A percentile compares a stretch with the other conserved stretches of the same genome.
Conservation (phyloP, 23 tunicate species). For the Trididemnum nubilum region DNA sequence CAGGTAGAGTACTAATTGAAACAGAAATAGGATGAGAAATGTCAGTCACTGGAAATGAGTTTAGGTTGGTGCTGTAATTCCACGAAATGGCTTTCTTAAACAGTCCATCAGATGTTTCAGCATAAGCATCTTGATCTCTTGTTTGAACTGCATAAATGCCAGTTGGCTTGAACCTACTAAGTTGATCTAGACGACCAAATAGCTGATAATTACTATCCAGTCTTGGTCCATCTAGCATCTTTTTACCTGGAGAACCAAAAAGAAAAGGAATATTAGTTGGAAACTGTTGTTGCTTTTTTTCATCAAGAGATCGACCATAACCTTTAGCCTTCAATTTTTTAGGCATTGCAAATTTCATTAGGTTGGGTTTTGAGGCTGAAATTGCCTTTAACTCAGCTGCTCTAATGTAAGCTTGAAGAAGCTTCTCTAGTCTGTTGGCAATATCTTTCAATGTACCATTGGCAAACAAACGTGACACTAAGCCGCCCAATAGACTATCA, state of each 20-base stretch:
- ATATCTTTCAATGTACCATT: slow-evolving; percentile 75
- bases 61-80: slow-evolving; percentile 73
- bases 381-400: slow-evolving; percentile 10
- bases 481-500: slow-evolving; percentile 29
- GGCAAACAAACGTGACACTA: slow-evolving; percentile 40
- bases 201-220: not conserved
- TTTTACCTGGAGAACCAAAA: not conserved
- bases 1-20: slow-evolving; percentile 49
- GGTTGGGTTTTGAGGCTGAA: not conserved
- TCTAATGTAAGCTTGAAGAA: slow-evolving; percentile 26
- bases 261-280: not conserved
- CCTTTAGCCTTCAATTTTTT: not conserved
- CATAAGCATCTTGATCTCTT: not conserved
- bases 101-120: not conserved
- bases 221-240: not conserved
- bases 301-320: not conserved
- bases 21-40: slow-evolving; percentile 17
- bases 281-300: no score
- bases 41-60: slow-evolving; percentile 53
- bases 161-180: not conserved
- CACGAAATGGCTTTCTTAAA: not conserved
- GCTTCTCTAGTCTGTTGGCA: slow-evolving; percentile 54
- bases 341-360: not conserved
- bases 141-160: slow-evolving; percentile 6
- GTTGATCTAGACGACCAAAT: not conserved